These are phyloP conservation scores for Pseudorasbora parva DNA, from an alignment of 2,113 vertebrate species.

Conservation along the genomic window DNA sequence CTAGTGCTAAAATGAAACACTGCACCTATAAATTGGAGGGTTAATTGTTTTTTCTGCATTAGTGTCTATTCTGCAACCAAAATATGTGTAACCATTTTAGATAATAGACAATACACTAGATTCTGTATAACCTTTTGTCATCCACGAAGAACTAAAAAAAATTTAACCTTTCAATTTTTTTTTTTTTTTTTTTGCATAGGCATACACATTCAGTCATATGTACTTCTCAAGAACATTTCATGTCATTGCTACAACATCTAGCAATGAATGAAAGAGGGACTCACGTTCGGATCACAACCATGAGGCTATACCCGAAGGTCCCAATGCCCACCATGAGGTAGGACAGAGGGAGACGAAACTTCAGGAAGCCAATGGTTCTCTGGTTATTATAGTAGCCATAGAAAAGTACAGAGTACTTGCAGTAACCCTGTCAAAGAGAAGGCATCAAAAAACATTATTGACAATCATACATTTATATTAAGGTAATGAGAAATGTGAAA, in stretches of 20 bases:
- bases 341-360: constrained; percentile 92
- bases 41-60: neutral
- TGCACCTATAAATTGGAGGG: neutral
- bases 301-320: constrained; percentile 94
- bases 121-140: neutral
- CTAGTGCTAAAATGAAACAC: neutral
- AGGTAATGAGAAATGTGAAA: neutral
- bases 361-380: constrained; percentile 91
- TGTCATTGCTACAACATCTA: constrained; percentile 56
- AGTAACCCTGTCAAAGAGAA: constrained; percentile 84
- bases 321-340: constrained; percentile 97
- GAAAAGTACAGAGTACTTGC: constrained; percentile 94
- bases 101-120: neutral
- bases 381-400: constrained; percentile 97
- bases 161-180: too few species aligned
- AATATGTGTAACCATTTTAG: neutral
- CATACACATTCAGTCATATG: neutral
- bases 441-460: neutral
- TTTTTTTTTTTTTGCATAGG: too few species aligned
- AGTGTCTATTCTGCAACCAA: neutral
- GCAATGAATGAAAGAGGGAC: constrained; percentile 70
- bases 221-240: constrained; percentile 45
- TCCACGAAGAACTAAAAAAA: neutral
- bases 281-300: constrained; percentile 98
- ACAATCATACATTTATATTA: neutral